Evolutionary conservation across 2,888 invertebrate genomes (phyloP), one percentile per base, ranked within the genome.

Genomic region (Torymus texanus): DNA sequence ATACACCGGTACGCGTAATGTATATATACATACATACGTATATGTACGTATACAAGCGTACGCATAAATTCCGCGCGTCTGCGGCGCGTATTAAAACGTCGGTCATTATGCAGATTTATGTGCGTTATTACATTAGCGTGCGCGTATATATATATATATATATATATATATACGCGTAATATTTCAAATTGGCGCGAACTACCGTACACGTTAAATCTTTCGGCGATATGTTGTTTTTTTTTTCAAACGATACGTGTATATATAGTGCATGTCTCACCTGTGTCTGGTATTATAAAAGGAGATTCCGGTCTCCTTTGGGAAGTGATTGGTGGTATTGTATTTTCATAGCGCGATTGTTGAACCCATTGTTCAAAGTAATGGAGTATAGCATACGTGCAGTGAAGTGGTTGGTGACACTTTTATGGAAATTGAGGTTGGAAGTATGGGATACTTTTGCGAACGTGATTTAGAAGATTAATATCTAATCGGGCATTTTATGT

Each of bases 31-130:
- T 51, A 59, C 41, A 65, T 2, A 58, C 50, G 18, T 56, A 56
- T 14, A 55, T n/a, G 59, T 24, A 68, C 41, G 41, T 51, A 59
- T 18, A 65, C 1, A 51, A 24, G 55, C 12, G 51, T 58, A 59
- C 61, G 13, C 66, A 73, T 72, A 68, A 75, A 73, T 75, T 80
- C 77, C 65, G 70, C 51, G 78, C 66, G 21, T 71, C 51, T 62
- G 79, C 59, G 65, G 41, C 70, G 70, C 56, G 65, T 79, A 78
- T 77, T 77, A 80, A 80, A 80, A 63, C 74, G 77, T 70, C 70
- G 75, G 71, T 75, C 78, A 78, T 80, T 80, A 80, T 78, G 77
- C 78, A 80, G 80, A 80, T 80, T 80, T 80, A 80, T 80, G 78
- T 71, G 71, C 80, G 70, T 80, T 80, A 80, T 80, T 80, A 78